phyloP scores from a whole-genome alignment of 2,888 invertebrate genomes.

The Craniophora ligustri region DNA sequence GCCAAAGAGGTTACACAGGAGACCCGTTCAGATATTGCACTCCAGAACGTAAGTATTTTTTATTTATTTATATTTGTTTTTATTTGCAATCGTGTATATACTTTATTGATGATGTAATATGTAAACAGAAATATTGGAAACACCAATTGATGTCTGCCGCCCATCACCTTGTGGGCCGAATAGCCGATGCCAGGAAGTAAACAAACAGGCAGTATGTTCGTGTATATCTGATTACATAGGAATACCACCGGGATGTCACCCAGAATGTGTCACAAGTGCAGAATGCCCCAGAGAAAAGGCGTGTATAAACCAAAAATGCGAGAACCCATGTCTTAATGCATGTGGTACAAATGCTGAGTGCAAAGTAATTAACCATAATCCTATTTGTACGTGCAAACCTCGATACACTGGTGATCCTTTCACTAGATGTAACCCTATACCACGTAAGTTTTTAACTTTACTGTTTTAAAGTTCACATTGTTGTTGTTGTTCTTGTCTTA shows the following conservation, averaged over 20 bases:
- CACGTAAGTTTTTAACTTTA: conserved; percentile 75
- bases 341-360: conserved; percentile 92
- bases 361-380: conserved; percentile 93
- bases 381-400: conserved; percentile 92
- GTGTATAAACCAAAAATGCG: conserved; percentile 93
- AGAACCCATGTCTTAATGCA: conserved; percentile 92
- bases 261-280: conserved; percentile 93
- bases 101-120: neutral
- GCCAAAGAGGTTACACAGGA: conserved; percentile 91
- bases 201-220: conserved; percentile 92
- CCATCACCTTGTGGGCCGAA: conserved; percentile 94
- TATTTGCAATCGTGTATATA: too few relatives aligned
- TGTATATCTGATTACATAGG: conserved; percentile 92
- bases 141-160: conserved; percentile 88
- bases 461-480: neutral
- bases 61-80: neutral
- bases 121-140: conserved; percentile 61
- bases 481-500: neutral
- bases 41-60: conserved; percentile 85
- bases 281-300: conserved; percentile 93
- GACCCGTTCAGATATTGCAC: conserved; percentile 92
- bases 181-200: conserved; percentile 92
- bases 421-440: conserved; percentile 87
- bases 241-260: conserved; percentile 92
- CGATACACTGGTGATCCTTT: conserved; percentile 92